Evolutionary conservation across 2,797 vertebrate species (phyloP).

Genomic region (Lagodon rhomboides): DNA sequence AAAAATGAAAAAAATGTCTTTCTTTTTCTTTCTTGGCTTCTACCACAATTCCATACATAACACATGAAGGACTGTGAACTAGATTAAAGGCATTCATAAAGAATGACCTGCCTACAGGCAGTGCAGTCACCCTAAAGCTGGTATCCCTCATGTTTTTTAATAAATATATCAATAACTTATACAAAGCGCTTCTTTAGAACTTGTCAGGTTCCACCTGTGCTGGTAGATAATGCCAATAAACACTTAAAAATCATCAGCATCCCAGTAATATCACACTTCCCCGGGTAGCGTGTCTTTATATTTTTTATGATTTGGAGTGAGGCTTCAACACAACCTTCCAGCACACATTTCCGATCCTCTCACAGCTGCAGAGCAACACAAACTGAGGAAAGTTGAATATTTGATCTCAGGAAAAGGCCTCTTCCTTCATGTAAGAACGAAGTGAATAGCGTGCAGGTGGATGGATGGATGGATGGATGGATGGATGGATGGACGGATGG

Average conservation of each 20-base stretch:
- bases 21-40: not conserved
- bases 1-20: too few species aligned
- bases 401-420: not conserved
- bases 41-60: slow-evolving; percentile 1
- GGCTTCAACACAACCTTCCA: not conserved
- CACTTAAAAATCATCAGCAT: slow-evolving; percentile 2
- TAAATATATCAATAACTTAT: not conserved
- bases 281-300: not conserved
- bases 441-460: not conserved
- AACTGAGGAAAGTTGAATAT: not conserved
- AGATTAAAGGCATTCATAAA: slow-evolving; percentile 21
- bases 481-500: not conserved
- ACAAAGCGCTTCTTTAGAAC: not conserved
- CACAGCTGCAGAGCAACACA: not conserved
- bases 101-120: slow-evolving; percentile 5
- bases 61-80: slow-evolving; percentile 14
- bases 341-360: not conserved
- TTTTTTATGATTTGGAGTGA: not conserved
- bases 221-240: not conserved
- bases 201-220: slow-evolving; percentile 17
- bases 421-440: not conserved
- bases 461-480: not conserved
- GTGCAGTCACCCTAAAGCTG: slow-evolving; percentile 5
- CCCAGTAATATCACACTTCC: slow-evolving; percentile 8
- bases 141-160: not conserved